phyloP scores from a whole-genome alignment of 1,140 invertebrate genomes.

The Apis cerana region DNA sequence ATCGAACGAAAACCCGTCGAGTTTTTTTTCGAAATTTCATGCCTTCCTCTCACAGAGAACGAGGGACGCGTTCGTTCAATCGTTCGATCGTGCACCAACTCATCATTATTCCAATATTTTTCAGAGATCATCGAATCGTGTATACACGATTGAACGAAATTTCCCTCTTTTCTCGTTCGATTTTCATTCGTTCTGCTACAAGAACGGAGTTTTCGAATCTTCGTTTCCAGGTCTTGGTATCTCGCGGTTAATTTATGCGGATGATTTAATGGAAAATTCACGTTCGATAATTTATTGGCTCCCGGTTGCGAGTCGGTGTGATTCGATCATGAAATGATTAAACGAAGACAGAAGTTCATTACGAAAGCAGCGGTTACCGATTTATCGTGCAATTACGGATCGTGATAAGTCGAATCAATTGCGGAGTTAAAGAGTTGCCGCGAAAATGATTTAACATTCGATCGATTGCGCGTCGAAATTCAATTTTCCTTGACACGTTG shows the following conservation, averaged over 20 bases:
- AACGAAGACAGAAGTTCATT: conserved; percentile 32
- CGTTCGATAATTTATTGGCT: conserved; percentile 36
- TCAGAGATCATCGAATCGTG: background rate
- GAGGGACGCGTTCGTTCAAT: too few species aligned
- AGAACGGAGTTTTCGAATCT: background rate
- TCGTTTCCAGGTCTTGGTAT: background rate
- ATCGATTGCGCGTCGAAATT: too few species aligned
- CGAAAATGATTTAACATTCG: too few species aligned
- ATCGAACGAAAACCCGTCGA: too few species aligned
- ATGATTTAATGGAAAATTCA: conserved; percentile 43
- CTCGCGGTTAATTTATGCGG: conserved; percentile 28
- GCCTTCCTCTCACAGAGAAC: too few species aligned
- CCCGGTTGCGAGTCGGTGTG: background rate
- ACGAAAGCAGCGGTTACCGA: background rate
- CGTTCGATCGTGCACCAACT: too few species aligned
- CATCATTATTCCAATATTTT: too few species aligned
- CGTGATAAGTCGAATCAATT: too few species aligned
- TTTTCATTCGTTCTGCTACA: background rate
- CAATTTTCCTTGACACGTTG: too few species aligned
- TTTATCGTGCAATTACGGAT: background rate
- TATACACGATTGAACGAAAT: background rate
- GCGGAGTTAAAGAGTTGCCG: too few species aligned
- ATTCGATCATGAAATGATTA: conserved; percentile 30
- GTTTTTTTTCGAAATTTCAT: too few species aligned
- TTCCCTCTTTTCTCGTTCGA: background rate